These are phyloP conservation scores for Pterois miles DNA, from an alignment of 2,797 vertebrate species.

Conservation along the genomic window DNA sequence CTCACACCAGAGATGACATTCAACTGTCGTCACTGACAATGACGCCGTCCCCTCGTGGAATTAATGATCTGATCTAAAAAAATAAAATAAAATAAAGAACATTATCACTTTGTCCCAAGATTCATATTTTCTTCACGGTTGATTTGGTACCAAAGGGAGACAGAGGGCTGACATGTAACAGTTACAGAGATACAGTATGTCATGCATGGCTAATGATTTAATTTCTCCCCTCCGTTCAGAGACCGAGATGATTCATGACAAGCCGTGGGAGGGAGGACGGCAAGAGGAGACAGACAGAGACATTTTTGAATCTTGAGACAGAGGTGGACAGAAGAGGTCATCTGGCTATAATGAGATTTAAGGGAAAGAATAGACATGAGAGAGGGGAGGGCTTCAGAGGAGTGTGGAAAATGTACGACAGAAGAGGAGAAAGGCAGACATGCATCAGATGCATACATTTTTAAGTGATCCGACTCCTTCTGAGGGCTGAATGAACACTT, in stretches of 20 bases:
- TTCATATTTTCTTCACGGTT: not conserved
- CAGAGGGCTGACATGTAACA: slow-evolving; percentile 17
- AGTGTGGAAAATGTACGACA: slow-evolving; percentile 4
- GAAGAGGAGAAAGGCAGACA: not conserved
- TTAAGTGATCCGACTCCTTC: slow-evolving; percentile 57
- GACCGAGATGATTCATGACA: slow-evolving; percentile 54
- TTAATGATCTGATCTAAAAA: slow-evolving; percentile 1
- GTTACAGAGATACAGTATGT: slow-evolving; percentile 33
- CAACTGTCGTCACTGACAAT: slow-evolving; percentile 20
- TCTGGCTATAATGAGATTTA: slow-evolving; percentile 49
- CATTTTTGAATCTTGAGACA: slow-evolving; percentile 9
- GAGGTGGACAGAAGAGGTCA: slow-evolving; percentile 47
- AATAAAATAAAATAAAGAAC: not conserved
- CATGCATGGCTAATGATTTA: slow-evolving; percentile 59
- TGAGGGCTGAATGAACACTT: slow-evolving; percentile 30
- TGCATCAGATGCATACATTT: slow-evolving; percentile 52
- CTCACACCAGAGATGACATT: slow-evolving; percentile 16
- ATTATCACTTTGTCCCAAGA: not conserved
- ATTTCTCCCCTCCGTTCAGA: slow-evolving; percentile 47
- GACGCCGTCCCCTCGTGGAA: slow-evolving; percentile 1
- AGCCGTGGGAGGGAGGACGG: slow-evolving; percentile 22
- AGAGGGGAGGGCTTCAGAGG: not conserved
- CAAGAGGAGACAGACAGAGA: slow-evolving; percentile 11
- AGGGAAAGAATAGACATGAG: slow-evolving; percentile 5
- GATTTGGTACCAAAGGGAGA: slow-evolving; percentile 8